These are phyloP conservation scores for Siniperca knerii DNA, from an alignment of 2,113 vertebrate genomes.

Conservation along the genomic window DNA sequence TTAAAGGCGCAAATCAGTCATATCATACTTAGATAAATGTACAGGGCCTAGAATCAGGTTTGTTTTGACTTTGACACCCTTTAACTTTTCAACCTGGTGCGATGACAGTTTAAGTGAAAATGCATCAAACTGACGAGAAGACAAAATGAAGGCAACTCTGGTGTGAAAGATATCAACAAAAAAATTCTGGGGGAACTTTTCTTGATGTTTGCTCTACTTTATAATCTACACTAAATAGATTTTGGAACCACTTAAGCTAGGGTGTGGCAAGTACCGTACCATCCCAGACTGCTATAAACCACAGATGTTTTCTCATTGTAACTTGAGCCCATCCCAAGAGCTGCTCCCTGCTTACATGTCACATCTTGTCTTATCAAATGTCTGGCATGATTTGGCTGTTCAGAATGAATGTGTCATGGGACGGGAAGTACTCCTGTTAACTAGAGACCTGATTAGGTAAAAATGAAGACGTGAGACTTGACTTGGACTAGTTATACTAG, in stretches of 20 bases:
- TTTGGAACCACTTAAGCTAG: background rate
- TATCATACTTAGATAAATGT: background rate
- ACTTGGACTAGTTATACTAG: background rate
- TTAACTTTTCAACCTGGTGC: background rate
- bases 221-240: background rate
- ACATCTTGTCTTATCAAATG: slow-evolving; percentile 17
- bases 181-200: no score
- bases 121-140: background rate
- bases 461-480: background rate
- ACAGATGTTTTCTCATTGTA: slow-evolving; percentile 47
- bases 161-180: background rate
- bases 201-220: background rate
- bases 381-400: background rate
- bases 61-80: background rate
- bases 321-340: slow-evolving; percentile 29
- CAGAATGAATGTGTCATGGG: background rate
- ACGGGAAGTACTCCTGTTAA: background rate
- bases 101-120: background rate
- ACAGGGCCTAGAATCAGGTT: background rate
- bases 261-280: slow-evolving; percentile 17
- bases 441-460: background rate
- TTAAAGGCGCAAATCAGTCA: background rate
- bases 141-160: background rate
- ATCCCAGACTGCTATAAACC: slow-evolving; percentile 35
- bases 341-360: slow-evolving; percentile 28